Conservation (phyloP, 2,797 vertebrate species). For the Coregonus ussuriensis region DNA sequence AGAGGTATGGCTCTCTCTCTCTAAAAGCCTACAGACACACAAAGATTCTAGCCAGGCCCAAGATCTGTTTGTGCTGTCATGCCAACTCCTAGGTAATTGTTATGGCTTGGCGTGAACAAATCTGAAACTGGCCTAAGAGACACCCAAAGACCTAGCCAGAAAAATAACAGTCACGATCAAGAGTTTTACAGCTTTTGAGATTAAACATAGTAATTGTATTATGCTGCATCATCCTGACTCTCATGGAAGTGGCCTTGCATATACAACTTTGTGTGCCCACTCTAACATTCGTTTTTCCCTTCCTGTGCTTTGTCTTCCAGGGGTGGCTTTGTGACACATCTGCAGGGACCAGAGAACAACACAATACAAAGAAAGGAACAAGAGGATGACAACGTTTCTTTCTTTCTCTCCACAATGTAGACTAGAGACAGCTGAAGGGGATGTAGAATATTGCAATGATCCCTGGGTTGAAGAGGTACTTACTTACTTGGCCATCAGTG, state of each 20-base stretch:
- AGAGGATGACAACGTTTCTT: conserved; percentile 42
- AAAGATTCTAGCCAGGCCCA: too few species aligned
- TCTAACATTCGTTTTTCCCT: conserved; percentile 42
- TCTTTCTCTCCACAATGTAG: conserved; percentile 56
- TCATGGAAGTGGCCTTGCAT: not conserved
- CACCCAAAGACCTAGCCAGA: too few species aligned
- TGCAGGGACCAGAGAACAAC: conserved; percentile 50
- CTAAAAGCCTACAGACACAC: not conserved
- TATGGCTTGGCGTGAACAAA: too few species aligned
- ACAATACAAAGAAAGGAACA: conserved; percentile 13
- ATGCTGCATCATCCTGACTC: too few species aligned
- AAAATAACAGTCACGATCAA: too few species aligned
- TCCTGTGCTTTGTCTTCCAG: conserved; percentile 57
- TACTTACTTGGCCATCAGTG: conserved; percentile 46
- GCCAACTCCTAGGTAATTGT: too few species aligned
- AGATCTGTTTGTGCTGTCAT: too few species aligned
- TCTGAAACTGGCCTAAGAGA: too few species aligned
- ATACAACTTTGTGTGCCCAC: conserved; percentile 6
- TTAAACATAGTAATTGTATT: too few species aligned
- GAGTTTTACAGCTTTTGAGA: too few species aligned
- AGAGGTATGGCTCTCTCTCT: conserved; percentile 60
- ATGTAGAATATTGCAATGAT: conserved; percentile 62
- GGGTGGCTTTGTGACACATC: conserved; percentile 42
- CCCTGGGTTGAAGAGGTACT: conserved; percentile 64
- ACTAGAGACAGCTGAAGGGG: conserved; percentile 48